Percentiles rank a stretch among this genome's conserved stretches.
Evolutionary conservation across 2,888 invertebrate genomes (phyloP).

Genomic region (Xiphydria camelus): DNA sequence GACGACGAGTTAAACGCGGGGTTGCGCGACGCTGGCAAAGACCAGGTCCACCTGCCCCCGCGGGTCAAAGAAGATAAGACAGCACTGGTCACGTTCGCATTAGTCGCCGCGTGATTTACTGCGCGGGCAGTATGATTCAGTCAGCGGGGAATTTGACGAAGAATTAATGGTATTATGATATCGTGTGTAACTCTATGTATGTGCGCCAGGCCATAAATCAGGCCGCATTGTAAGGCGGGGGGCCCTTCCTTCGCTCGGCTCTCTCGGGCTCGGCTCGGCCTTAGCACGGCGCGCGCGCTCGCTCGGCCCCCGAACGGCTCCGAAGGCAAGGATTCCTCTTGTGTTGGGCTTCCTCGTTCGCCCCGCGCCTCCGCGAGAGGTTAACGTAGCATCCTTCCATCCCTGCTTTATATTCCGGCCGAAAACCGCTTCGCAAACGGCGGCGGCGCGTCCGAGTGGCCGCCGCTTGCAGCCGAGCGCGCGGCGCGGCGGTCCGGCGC

Average conservation of each 20-base stretch:
- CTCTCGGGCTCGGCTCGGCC: slow-evolving; percentile 59
- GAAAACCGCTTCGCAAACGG: slow-evolving; percentile 2
- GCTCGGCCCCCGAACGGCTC: slow-evolving; percentile 39
- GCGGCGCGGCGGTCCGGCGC: too few species aligned
- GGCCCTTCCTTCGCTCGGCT: slow-evolving; percentile 63
- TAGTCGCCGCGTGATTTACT: slow-evolving; percentile 57
- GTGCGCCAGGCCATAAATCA: slow-evolving; percentile 56
- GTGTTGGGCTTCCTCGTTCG: slow-evolving; percentile 20
- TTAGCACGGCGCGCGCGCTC: slow-evolving; percentile 59
- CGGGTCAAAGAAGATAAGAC: slow-evolving; percentile 50
- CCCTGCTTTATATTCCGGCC: slow-evolving; percentile 12
- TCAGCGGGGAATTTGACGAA: slow-evolving; percentile 59
- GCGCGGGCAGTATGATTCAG: slow-evolving; percentile 56
- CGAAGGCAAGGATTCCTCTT: slow-evolving; percentile 34
- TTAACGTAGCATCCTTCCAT: slow-evolving; percentile 23
- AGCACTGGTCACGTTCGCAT: slow-evolving; percentile 50
- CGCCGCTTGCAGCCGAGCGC: too few species aligned
- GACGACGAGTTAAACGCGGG: slow-evolving; percentile 15
- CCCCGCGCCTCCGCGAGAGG: slow-evolving; percentile 9
- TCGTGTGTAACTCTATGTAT: slow-evolving; percentile 58
- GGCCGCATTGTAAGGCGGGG: slow-evolving; percentile 53
- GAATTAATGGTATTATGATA: slow-evolving; percentile 59
- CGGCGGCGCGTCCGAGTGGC: too few species aligned
- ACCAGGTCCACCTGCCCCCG: slow-evolving; percentile 51
- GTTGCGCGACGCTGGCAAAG: slow-evolving; percentile 5